Evolutionary conservation across 1,140 invertebrate genomes (phyloP).

Genomic region (Coboldia fuscipes): DNA sequence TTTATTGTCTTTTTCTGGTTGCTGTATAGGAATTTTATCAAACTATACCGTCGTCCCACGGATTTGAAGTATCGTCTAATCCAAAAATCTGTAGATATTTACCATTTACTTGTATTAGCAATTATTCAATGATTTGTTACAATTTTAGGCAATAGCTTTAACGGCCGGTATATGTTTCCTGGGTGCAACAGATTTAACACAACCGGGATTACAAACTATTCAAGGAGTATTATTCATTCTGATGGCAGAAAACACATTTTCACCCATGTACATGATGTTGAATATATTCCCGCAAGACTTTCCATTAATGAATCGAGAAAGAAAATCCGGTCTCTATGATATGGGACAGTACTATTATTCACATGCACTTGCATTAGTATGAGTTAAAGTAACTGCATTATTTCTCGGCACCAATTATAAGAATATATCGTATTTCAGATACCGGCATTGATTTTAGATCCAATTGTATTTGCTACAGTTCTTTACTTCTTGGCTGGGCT

Average conservation of each 20-base stretch:
- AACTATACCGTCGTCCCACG: slow-evolving; percentile 45
- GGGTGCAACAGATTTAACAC: slow-evolving; percentile 39
- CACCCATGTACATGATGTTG: slow-evolving; percentile 65
- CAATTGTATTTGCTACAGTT: slow-evolving; percentile 49
- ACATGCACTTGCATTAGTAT: slow-evolving; percentile 53
- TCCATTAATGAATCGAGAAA: slow-evolving; percentile 55
- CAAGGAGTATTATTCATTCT: slow-evolving; percentile 66
- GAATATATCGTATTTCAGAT: slow-evolving; percentile 28
- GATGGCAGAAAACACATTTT: slow-evolving; percentile 70
- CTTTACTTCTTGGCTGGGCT: slow-evolving; percentile 61
- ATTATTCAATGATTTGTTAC: background rate
- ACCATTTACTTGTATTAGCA: slow-evolving; percentile 1
- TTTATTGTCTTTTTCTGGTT: slow-evolving; percentile 44
- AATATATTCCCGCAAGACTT: slow-evolving; percentile 55
- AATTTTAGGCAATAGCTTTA: slow-evolving; percentile 38
- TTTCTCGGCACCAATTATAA: background rate
- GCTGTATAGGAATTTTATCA: slow-evolving; percentile 39
- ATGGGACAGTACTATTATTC: slow-evolving; percentile 51
- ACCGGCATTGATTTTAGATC: slow-evolving; percentile 55
- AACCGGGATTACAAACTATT: slow-evolving; percentile 57
- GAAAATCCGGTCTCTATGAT: slow-evolving; percentile 51
- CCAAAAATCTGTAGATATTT: slow-evolving; percentile 49
- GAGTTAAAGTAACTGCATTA: slow-evolving; percentile 8
- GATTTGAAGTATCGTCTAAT: slow-evolving; percentile 43
- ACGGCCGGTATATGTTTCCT: slow-evolving; percentile 58